These are phyloP conservation scores for Brachionus koreanus DNA, from an alignment of 1,140 invertebrate species.

Conservation along the genomic window DNA sequence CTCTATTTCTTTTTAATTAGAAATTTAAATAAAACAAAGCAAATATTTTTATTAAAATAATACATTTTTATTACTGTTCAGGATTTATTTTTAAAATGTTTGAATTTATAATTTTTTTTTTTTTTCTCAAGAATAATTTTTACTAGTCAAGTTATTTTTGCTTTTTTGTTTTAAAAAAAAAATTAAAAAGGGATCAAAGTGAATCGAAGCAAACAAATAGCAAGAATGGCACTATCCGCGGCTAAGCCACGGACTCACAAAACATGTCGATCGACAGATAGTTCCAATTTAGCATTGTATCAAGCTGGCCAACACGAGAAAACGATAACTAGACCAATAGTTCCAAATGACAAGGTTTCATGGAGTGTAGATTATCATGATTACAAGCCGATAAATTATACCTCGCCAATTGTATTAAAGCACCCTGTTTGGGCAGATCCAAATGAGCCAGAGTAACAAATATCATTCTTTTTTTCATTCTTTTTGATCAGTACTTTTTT, in stretches of 20 bases:
- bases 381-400: conserved; percentile 73
- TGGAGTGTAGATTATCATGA: conserved; percentile 69
- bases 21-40: too few species aligned
- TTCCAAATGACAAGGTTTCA: conserved; percentile 74
- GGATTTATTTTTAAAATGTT: too few species aligned
- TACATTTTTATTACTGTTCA: too few species aligned
- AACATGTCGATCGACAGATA: neutral
- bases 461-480: neutral
- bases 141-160: neutral
- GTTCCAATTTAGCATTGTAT: neutral
- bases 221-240: neutral
- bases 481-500: neutral
- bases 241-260: neutral
- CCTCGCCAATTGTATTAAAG: conserved; percentile 61
- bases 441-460: conserved; percentile 57
- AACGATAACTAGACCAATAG: conserved; percentile 61
- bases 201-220: neutral
- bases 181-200: neutral
- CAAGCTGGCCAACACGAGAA: neutral
- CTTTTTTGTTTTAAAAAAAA: neutral
- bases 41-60: too few species aligned
- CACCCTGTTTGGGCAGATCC: conserved; percentile 76
- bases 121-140: neutral
- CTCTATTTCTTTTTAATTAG: too few species aligned
- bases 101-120: neutral